phyloP scores from a whole-genome alignment of 1,140 invertebrate genomes.

The Tetramorium simillimum region DNA sequence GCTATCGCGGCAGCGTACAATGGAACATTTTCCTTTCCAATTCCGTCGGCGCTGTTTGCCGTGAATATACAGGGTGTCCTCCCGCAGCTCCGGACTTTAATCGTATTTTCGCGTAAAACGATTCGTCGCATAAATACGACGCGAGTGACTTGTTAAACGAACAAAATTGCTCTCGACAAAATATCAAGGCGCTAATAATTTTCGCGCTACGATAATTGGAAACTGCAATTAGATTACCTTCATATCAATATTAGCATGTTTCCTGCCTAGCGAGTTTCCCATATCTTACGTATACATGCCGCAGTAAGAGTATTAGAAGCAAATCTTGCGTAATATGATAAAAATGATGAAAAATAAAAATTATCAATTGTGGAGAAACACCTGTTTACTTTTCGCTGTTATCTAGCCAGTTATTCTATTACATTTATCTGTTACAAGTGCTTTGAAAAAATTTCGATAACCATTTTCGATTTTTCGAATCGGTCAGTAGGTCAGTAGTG shows the following conservation, averaged over 20 bases:
- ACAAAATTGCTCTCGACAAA: background rate
- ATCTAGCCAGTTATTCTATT: too few species aligned
- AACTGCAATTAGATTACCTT: background rate
- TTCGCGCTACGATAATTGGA: background rate
- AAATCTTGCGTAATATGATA: background rate
- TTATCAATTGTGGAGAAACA: background rate
- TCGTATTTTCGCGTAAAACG: background rate
- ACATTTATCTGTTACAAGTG: too few species aligned
- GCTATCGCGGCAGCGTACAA: conserved; percentile 15
- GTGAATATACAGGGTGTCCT: background rate
- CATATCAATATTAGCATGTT: background rate
- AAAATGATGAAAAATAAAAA: background rate
- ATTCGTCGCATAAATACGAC: background rate
- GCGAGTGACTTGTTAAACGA: background rate
- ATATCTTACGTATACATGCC: background rate
- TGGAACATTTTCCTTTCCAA: conserved; percentile 29
- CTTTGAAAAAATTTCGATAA: too few species aligned
- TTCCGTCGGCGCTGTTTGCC: background rate
- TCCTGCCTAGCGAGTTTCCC: background rate
- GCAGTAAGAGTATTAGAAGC: too few species aligned
- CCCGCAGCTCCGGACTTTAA: background rate
- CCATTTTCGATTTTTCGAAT: too few species aligned
- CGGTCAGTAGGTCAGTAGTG: too few species aligned
- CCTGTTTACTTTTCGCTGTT: background rate
- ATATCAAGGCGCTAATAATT: background rate